Conservation (phyloP, 2,113 vertebrate species). For the Motacilla alba region DNA sequence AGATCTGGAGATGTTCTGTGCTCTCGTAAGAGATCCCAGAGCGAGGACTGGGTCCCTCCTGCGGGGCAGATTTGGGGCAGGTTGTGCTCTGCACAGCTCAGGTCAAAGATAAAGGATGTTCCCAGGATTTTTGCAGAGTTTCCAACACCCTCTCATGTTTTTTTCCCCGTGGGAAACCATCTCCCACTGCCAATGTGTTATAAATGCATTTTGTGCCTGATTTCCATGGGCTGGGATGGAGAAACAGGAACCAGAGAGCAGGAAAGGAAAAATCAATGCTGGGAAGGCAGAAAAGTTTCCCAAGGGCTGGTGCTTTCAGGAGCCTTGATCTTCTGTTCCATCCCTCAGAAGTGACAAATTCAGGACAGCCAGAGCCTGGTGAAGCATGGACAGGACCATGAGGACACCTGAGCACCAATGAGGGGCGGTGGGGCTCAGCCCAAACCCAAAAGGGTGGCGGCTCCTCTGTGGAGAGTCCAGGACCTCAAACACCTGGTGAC, state of each 20-base stretch:
- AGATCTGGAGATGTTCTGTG: not conserved
- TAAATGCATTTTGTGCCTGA: fast-evolving
- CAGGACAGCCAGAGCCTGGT: not conserved
- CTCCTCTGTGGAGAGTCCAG: not conserved
- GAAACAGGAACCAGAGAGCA: not conserved
- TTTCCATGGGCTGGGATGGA: not conserved
- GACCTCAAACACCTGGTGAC: not conserved
- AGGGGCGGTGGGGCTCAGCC: fast-evolving
- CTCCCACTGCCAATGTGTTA: not conserved
- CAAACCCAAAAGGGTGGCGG: not conserved
- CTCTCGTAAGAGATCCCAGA: not conserved
- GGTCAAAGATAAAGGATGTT: not conserved
- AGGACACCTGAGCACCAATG: fast-evolving
- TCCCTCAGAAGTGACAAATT: not conserved
- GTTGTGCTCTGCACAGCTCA: not conserved
- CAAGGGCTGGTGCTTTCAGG: not conserved
- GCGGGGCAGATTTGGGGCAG: not conserved
- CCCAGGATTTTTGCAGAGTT: not conserved
- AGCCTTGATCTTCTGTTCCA: not conserved
- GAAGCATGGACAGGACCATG: not conserved
- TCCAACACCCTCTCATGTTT: not conserved
- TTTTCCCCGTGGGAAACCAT: not conserved
- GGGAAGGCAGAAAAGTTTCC: not conserved
- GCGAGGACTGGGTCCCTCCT: not conserved
- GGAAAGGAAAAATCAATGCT: not conserved